Base-by-base conservation (phyloP, 2,797 vertebrate species). In the Typhlichthys eigenmanni region DNA sequence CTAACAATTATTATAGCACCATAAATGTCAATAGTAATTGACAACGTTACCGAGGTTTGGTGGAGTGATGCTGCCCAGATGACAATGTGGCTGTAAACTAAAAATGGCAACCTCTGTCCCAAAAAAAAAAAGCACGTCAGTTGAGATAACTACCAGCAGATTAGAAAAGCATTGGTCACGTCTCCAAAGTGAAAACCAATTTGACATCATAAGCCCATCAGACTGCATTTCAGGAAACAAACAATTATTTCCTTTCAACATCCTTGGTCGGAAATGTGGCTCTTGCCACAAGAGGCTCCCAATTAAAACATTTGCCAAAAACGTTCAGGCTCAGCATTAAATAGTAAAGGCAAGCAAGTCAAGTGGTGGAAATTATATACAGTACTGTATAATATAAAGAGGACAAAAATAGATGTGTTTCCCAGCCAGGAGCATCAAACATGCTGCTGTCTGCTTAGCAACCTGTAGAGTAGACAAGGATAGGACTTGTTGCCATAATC, bases 361-460 rank as follows among this genome's bases (percentile, higher is more conserved):
- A 46, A 49, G 55, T 48, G 34, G 45, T 51, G 71, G 77, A 66
- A 19, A 56, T 74, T 47, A 74, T 74, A 83, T 84, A 67, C 71
- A 85, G 81, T 60, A 43, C 71, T 72, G 84, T 82, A 69, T 67
- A 85, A 80, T 59, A 64, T 81, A 54, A 80, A 13, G 80, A 72
- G 70, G 82, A 77, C 68, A 72, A 60, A 82, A 86, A 81, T 67
- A 74, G 69, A 74, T 57, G 16, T 55, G 69, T 17, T 71, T 53
- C n/a, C 68, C 75, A 85, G 85, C 79, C 85, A 83, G 71, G 74
- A 81, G 75, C 79, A 58, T 45, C 43, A 46, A 5, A 48, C 62
- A 79, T 85, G 86, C 81, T 45, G 61, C 59, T 52, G 84, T 84
- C 78, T 84, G 81, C 88, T 90, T 85, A 88, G 74, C 61, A 76